These are phyloP conservation scores for Scylla paramamosain DNA, from an alignment of 1,140 invertebrate genomes.

Conservation along the genomic window DNA sequence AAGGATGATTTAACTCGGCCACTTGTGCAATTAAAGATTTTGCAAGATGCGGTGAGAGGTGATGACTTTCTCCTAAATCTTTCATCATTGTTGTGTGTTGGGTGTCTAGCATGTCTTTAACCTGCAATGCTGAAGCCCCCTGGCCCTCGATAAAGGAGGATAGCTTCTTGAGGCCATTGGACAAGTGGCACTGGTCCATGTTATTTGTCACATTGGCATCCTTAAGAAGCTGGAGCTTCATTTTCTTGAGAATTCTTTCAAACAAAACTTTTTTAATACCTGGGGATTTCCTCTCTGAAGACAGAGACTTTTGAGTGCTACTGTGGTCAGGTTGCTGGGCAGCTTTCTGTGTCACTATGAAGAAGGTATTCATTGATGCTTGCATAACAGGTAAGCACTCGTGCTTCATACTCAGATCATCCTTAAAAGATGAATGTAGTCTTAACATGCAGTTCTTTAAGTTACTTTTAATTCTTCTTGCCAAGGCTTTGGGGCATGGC, in stretches of 20 bases:
- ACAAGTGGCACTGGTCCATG: background rate
- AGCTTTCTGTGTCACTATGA: background rate
- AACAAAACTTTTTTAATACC: background rate
- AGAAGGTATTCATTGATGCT: background rate
- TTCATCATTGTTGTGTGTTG: no score
- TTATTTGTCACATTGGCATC: background rate
- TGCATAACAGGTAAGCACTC: background rate
- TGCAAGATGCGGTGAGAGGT: background rate
- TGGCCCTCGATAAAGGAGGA: background rate
- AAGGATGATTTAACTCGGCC: background rate
- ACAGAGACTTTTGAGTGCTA: background rate
- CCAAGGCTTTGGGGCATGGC: background rate
- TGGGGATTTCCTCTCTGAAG: background rate
- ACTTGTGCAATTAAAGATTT: background rate
- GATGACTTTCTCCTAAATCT: background rate
- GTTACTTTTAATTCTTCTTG: background rate
- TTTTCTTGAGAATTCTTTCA: background rate
- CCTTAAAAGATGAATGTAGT: background rate
- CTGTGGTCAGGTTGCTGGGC: background rate
- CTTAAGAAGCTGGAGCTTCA: background rate
- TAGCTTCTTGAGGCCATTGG: background rate
- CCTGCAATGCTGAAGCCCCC: background rate
- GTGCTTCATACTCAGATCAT: background rate
- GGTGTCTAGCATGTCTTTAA: background rate
- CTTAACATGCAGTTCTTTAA: background rate